Conservation (phyloP, 2,113 vertebrate genomes). For the Heterotilapia buettikoferi region DNA sequence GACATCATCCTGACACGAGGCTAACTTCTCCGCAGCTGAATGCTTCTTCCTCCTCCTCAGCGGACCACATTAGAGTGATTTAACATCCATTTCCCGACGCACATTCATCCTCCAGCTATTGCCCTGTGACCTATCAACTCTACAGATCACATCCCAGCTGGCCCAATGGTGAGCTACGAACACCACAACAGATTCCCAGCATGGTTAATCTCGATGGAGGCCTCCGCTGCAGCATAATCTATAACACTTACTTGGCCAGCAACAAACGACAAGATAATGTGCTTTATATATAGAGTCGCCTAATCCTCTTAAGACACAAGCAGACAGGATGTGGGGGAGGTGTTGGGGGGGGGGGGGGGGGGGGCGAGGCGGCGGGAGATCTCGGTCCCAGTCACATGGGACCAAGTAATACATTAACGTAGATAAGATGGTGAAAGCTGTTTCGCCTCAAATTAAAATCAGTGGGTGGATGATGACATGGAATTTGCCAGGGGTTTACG, state of each 20-base stretch:
- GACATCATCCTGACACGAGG: constrained; percentile 24
- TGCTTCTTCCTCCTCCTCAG: not conserved
- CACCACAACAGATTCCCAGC: not conserved
- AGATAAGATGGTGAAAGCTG: constrained; percentile 54
- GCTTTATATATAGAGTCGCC: constrained; percentile 59
- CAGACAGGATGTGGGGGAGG: constrained; percentile 25
- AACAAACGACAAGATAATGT: constrained; percentile 68
- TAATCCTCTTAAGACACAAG: constrained; percentile 68
- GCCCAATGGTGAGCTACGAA: not conserved
- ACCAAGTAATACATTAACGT: constrained; percentile 44
- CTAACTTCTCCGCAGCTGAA: not conserved
- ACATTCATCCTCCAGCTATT: not conserved
- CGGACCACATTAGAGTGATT: constrained; percentile 8
- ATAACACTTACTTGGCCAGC: constrained; percentile 42
- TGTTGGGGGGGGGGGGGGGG: not conserved
- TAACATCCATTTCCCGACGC: constrained; percentile 15
- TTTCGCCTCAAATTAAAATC: constrained; percentile 52
- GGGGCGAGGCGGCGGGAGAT: too few species aligned
- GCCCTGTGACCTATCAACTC: constrained; percentile 11
- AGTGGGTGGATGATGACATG: constrained; percentile 30
- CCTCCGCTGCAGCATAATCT: constrained; percentile 34
- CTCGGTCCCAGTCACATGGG: constrained; percentile 25
- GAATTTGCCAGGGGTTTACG: constrained; percentile 19
- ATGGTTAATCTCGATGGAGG: constrained; percentile 32
- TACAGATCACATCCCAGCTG: constrained; percentile 8